phyloP scores from a whole-genome alignment of 35 echinoderm and acorn worm genomes.

The Ophioderma brevispina region DNA sequence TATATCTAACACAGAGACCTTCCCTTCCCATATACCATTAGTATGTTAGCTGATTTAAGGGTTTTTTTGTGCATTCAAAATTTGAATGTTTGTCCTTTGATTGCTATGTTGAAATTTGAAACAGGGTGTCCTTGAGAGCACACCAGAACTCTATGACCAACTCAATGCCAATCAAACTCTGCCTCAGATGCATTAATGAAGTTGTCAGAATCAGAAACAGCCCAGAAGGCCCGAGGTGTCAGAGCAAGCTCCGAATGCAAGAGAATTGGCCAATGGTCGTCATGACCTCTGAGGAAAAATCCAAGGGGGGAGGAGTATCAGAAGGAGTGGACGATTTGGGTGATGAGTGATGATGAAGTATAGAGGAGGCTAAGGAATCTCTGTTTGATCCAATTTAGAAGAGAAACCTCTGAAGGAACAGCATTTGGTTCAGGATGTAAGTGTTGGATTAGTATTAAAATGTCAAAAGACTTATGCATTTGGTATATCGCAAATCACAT shows the following conservation, averaged over 20 bases:
- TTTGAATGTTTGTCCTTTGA: no score
- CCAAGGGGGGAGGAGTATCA: constrained; percentile 66
- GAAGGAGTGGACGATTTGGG: constrained; percentile 44
- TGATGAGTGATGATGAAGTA: no score
- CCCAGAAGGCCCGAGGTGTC: constrained; percentile 37
- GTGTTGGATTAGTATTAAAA: no score
- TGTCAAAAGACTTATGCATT: no score
- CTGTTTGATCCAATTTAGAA: constrained; percentile 77
- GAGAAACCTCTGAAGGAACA: constrained; percentile 74
- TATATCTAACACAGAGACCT: no score
- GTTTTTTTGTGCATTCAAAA: no score
- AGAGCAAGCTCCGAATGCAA: constrained; percentile 10
- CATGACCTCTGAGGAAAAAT: constrained; percentile 27
- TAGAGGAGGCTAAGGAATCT: constrained; percentile 55
- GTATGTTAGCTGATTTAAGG: no score
- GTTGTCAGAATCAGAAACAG: constrained; percentile 43
- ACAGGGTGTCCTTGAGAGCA: constrained; percentile 60
- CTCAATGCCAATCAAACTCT: constrained; percentile 33
- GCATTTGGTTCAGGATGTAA: constrained; percentile 71
- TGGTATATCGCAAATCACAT: no score
- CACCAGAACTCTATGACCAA: constrained; percentile 43
- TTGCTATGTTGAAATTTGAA: no score
- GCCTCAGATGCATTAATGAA: constrained; percentile 37
- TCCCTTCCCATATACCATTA: no score
- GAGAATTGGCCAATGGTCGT: constrained; percentile 20